These are phyloP conservation scores for Hypotaenidia okinawae DNA, from an alignment of 2,797 vertebrate genomes.

Conservation along the genomic window DNA sequence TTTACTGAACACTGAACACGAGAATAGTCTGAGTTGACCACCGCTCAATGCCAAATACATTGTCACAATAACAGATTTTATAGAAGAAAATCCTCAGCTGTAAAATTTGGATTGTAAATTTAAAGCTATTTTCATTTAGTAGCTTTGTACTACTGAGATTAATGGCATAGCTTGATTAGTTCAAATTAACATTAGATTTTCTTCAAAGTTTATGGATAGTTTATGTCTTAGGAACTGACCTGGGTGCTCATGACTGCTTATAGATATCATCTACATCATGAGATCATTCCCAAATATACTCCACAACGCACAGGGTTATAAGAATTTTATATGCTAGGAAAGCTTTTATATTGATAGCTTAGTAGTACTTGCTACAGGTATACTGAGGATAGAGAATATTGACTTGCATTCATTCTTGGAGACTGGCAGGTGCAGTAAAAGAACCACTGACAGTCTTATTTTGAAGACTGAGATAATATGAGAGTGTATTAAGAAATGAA, in stretches of 20 bases:
- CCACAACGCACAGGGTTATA: not conserved
- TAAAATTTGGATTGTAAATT: not conserved
- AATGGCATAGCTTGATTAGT: too few species aligned
- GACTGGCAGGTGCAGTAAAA: not conserved
- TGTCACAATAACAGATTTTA: not conserved
- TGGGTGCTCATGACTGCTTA: not conserved
- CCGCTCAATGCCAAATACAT: fast-evolving
- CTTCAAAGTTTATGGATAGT: not conserved
- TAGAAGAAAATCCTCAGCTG: not conserved
- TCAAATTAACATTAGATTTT: not conserved
- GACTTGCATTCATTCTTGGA: not conserved
- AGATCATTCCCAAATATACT: not conserved
- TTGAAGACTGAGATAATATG: not conserved
- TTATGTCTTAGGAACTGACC: not conserved
- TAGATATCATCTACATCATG: not conserved
- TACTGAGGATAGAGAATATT: not conserved
- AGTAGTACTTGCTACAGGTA: not conserved
- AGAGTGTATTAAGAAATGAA: not conserved
- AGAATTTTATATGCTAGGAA: not conserved
- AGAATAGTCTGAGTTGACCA: not conserved
- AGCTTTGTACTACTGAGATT: too few species aligned
- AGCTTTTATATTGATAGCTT: not conserved
- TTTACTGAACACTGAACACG: too few species aligned
- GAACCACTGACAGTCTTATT: not conserved
- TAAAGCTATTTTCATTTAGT: too few species aligned